Conservation (phyloP, 37 sponge, comb jelly and placozoan genomes). For the Eunapius fragilis region DNA sequence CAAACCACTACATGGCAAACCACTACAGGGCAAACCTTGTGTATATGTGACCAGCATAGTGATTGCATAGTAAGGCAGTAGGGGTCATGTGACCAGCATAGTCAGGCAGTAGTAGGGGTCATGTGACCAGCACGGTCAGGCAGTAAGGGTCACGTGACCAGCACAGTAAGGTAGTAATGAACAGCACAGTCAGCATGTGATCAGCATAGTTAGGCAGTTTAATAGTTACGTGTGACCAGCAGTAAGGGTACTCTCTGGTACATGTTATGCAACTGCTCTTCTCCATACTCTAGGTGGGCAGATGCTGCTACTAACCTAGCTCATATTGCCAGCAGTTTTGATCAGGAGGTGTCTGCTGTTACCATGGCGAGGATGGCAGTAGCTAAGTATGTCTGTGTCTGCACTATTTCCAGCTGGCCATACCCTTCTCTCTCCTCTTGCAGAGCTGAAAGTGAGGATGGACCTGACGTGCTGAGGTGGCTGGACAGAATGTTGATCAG, state of each 20-base stretch:
- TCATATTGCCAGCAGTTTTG: conserved; percentile 90
- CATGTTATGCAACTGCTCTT: neutral
- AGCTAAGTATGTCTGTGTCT: conserved; percentile 30
- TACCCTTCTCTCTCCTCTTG: neutral
- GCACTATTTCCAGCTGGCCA: neutral
- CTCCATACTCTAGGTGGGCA: conserved; percentile 70
- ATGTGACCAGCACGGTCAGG: neutral
- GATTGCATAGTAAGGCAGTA: conserved; percentile 93
- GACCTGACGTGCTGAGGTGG: conserved; percentile 98
- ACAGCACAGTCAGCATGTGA: conserved; percentile 90
- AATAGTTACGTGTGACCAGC: conserved; percentile 88
- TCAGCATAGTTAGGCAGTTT: conserved; percentile 93
- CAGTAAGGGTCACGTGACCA: neutral
- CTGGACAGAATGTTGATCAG: conserved; percentile 96
- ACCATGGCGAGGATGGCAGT: conserved; percentile 94
- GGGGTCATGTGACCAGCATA: neutral
- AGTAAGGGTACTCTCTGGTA: conserved; percentile 43
- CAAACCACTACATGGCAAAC: too few relatives aligned
- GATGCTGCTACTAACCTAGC: conserved; percentile 85
- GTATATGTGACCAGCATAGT: too few relatives aligned
- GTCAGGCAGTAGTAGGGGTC: neutral
- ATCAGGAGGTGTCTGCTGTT: conserved; percentile 95
- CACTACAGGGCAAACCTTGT: too few relatives aligned
- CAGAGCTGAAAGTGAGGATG: conserved; percentile 93
- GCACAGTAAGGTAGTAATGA: neutral